Evolutionary conservation across 2,888 invertebrate genomes (phyloP).

Genomic region (Cerceris ruficornis): DNA sequence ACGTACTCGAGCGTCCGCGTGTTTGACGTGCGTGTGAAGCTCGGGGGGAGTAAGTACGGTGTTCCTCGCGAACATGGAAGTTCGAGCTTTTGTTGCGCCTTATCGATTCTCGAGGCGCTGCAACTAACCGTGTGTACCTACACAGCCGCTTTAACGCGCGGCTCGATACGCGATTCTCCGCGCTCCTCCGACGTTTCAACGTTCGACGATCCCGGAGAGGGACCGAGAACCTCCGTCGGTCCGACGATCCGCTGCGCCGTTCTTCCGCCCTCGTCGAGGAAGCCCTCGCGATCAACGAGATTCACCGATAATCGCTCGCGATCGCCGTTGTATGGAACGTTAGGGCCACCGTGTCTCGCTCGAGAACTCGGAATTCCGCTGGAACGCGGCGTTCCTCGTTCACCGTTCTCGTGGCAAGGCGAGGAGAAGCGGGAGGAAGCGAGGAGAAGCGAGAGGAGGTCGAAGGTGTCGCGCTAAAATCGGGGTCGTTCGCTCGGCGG

Average conservation of each 20-base stretch:
- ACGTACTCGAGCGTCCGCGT: conserved; percentile 34
- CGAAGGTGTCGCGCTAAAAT: not conserved
- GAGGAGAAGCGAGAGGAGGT: not conserved
- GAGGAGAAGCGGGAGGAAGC: not conserved
- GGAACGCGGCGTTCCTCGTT: too few relatives aligned
- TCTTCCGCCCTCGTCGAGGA: too few relatives aligned
- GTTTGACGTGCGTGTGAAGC: conserved; percentile 24
- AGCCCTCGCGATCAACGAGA: too few relatives aligned
- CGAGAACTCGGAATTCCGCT: too few relatives aligned
- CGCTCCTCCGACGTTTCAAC: not conserved
- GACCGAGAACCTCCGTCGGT: too few relatives aligned
- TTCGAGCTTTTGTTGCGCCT: conserved; percentile 62
- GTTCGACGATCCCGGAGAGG: too few relatives aligned
- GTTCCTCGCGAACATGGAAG: conserved; percentile 44
- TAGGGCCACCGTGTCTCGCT: too few relatives aligned
- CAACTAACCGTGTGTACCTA: conserved; percentile 26
- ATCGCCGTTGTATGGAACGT: too few relatives aligned
- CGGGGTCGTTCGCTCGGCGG: conserved; percentile 23
- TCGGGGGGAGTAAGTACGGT: not conserved
- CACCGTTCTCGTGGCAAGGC: not conserved
- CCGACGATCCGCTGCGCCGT: too few relatives aligned
- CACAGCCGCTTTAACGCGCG: not conserved
- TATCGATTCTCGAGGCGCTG: conserved; percentile 56
- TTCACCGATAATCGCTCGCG: too few relatives aligned
- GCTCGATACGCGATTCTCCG: conserved; percentile 21